phyloP scores from a whole-genome alignment of 2,888 invertebrate species.

The Hypolimnas misippus region DNA sequence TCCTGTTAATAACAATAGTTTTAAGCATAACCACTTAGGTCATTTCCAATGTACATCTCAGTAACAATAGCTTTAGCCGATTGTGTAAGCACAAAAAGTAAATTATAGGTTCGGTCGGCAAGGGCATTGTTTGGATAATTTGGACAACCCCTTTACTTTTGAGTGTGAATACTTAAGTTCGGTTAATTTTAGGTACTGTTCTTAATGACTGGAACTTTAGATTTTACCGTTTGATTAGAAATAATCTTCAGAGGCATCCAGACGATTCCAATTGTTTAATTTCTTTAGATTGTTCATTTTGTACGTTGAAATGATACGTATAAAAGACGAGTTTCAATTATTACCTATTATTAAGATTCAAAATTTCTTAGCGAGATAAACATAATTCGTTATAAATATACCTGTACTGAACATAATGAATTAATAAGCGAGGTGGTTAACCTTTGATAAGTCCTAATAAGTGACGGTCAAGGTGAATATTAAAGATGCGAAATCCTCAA shows the following conservation, averaged over 20 bases:
- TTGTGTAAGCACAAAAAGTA: constrained; percentile 63
- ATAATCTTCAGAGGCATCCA: constrained; percentile 28
- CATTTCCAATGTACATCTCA: constrained; percentile 23
- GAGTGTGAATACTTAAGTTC: constrained; percentile 32
- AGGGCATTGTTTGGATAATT: constrained; percentile 68
- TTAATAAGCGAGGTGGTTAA: not conserved
- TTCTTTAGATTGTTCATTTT: constrained; percentile 16
- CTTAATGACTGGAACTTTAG: constrained; percentile 39
- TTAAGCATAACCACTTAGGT: constrained; percentile 20
- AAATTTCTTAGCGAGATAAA: not conserved
- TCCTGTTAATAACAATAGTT: constrained; percentile 4
- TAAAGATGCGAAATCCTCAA: constrained; percentile 18
- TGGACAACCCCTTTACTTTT: constrained; percentile 64
- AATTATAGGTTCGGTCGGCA: constrained; percentile 64
- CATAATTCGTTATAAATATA: not conserved
- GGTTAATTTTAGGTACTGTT: constrained; percentile 35
- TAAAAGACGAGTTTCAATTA: not conserved
- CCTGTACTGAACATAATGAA: not conserved
- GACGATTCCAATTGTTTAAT: constrained; percentile 13
- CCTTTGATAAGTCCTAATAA: constrained; percentile 12
- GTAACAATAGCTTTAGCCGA: constrained; percentile 40
- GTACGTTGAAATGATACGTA: constrained; percentile 1
- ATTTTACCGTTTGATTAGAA: constrained; percentile 39
- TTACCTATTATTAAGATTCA: not conserved
- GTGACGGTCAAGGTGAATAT: constrained; percentile 25